A percentile compares a stretch with the other conserved stretches of the same genome.
phyloP scores from a whole-genome alignment of 2,888 invertebrate genomes.

The Crioceris asparagi region DNA sequence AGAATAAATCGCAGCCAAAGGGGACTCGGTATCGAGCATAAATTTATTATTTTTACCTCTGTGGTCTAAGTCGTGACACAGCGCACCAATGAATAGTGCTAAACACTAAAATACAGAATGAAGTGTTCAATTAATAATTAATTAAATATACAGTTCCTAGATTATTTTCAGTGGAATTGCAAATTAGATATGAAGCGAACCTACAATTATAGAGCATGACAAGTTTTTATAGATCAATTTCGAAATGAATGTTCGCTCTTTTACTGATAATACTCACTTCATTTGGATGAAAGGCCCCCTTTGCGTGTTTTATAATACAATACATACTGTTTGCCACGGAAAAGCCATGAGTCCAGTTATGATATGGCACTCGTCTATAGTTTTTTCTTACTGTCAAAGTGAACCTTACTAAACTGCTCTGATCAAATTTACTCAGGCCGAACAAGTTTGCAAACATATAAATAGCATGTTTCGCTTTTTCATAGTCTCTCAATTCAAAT shows the following conservation, averaged over 20 bases:
- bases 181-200: conserved; percentile 27
- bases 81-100: conserved; percentile 65
- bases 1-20: conserved; percentile 72
- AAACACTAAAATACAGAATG: conserved; percentile 53
- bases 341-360: conserved; percentile 84
- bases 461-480: conserved; percentile 62
- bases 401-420: conserved; percentile 57
- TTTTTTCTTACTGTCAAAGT: conserved; percentile 75
- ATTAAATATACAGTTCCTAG: no score
- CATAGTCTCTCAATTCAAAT: conserved; percentile 53
- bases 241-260: no score
- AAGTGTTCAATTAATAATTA: no score
- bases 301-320: conserved; percentile 53
- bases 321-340: conserved; percentile 79
- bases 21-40: conserved; percentile 72
- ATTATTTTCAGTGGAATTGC: conserved; percentile 11
- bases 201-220: conserved; percentile 1
- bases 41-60: conserved; percentile 80
- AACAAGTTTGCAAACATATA: conserved; percentile 68
- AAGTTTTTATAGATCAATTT: neutral
- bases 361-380: conserved; percentile 73
- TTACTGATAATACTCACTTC: conserved; percentile 45
- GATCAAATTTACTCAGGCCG: conserved; percentile 53
- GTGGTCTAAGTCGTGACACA: conserved; percentile 82
- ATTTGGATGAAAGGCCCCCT: conserved; percentile 43